Evolutionary conservation across 2,888 invertebrate genomes (phyloP).

Genomic region (Meandrusa payeni): DNA sequence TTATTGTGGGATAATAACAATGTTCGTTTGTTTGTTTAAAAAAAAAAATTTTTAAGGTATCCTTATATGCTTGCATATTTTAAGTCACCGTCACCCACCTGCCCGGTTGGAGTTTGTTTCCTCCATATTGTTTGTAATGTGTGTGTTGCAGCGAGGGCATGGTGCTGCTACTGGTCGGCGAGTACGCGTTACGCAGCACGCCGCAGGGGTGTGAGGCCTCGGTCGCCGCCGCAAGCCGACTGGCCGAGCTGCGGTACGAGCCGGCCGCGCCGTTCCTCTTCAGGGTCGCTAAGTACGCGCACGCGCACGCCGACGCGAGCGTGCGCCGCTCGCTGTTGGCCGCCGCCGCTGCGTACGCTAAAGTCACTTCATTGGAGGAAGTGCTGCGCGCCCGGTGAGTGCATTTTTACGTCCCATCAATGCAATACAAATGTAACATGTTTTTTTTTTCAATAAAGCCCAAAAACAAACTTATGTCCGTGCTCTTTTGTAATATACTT

Average conservation of each 20-base stretch:
- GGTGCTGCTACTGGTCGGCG: conserved; percentile 49
- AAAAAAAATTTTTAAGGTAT: neutral
- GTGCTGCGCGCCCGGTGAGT: conserved; percentile 49
- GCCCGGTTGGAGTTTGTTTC: no score
- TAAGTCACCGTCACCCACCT: no score
- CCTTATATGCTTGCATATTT: no score
- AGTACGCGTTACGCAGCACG: conserved; percentile 38
- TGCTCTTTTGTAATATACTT: no score
- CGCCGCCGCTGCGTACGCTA: conserved; percentile 45
- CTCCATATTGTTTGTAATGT: no score
- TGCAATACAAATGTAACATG: no score
- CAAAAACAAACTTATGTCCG: no score
- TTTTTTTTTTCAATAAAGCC: no score
- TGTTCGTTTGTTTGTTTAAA: neutral
- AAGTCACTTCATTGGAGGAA: conserved; percentile 34
- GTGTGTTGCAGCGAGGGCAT: conserved; percentile 44
- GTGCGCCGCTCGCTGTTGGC: conserved; percentile 47
- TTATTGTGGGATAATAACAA: no score
- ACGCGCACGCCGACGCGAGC: conserved; percentile 46
- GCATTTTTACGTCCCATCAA: no score
- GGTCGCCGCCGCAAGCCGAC: conserved; percentile 42
- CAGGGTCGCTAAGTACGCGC: conserved; percentile 38
- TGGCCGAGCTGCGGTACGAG: conserved; percentile 47
- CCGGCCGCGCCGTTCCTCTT: conserved; percentile 39
- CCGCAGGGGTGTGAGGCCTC: conserved; percentile 40